Conservation (phyloP, 1,140 invertebrate species). For the Eriosoma lanigerum region DNA sequence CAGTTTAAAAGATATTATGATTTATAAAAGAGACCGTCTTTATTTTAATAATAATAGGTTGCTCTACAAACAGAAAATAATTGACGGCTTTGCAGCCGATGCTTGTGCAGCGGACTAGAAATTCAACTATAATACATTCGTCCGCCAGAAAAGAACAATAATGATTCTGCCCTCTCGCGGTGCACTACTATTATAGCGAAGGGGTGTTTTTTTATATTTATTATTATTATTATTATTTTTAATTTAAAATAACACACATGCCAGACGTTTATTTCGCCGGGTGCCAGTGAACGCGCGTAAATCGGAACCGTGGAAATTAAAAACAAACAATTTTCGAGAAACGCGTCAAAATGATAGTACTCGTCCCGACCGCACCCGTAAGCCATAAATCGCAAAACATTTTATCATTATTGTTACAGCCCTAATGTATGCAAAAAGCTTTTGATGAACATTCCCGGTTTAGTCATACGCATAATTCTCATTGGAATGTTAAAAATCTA, state of each 20-base stretch:
- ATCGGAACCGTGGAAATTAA: too few species aligned
- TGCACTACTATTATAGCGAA: neutral
- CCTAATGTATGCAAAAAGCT: too few species aligned
- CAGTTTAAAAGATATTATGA: neutral
- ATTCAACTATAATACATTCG: conserved; percentile 13
- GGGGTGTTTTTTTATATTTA: conserved; percentile 22
- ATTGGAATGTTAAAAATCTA: too few species aligned
- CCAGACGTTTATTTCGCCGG: neutral
- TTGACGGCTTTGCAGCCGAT: neutral
- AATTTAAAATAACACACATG: conserved; percentile 37
- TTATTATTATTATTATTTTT: neutral
- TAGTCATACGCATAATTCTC: too few species aligned
- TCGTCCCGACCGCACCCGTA: neutral
- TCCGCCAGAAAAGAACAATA: conserved; percentile 37
- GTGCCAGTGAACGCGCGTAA: neutral
- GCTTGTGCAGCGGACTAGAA: conserved; percentile 28
- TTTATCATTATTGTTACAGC: too few species aligned
- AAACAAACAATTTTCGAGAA: neutral
- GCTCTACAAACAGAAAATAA: conserved; percentile 13
- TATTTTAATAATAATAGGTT: conserved; percentile 31
- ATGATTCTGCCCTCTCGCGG: neutral
- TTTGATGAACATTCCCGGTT: neutral
- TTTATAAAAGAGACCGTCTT: neutral
- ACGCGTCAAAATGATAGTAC: neutral
- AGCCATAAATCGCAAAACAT: neutral